A percentile compares a stretch with the other conserved stretches of the same genome.
Evolutionary conservation across 1,140 invertebrate genomes (phyloP).

Genomic region (Heterodera carotae): DNA sequence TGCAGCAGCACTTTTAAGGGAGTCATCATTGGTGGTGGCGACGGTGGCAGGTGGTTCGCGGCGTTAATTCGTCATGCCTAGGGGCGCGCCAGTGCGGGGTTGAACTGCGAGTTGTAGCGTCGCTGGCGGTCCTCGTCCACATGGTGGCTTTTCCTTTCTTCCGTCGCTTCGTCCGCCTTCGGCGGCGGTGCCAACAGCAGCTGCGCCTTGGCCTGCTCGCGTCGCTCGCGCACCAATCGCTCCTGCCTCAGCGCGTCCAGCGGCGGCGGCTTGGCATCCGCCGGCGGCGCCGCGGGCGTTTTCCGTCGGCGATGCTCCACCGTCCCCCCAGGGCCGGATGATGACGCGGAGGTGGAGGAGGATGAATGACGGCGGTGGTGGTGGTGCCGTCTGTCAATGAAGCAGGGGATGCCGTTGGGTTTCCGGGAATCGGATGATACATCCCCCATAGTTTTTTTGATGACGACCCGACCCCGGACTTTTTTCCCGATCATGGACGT

Average conservation of each 20-base stretch:
- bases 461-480: too few species aligned
- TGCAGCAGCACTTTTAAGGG: too few species aligned
- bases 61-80: background rate
- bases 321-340: constrained; percentile 34
- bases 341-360: background rate
- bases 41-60: too few species aligned
- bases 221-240: constrained; percentile 65
- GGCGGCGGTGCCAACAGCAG: constrained; percentile 21
- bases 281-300: constrained; percentile 18
- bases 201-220: constrained; percentile 71
- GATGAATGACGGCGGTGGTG: too few species aligned
- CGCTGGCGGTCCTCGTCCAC: constrained; percentile 59
- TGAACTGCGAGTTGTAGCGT: constrained; percentile 90
- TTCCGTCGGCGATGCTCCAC: constrained; percentile 64
- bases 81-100: constrained; percentile 78
- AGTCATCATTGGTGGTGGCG: too few species aligned
- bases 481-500: too few species aligned
- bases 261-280: constrained; percentile 62
- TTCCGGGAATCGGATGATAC: too few species aligned
- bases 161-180: constrained; percentile 66
- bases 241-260: constrained; percentile 76
- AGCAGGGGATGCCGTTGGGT: too few species aligned
- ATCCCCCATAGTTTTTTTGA: too few species aligned
- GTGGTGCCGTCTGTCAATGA: too few species aligned
- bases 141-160: constrained; percentile 26